Evolutionary conservation across 2,113 vertebrate genomes (phyloP), one percentile per base, ranked within the genome.

Genomic region (Cololabis saira): DNA sequence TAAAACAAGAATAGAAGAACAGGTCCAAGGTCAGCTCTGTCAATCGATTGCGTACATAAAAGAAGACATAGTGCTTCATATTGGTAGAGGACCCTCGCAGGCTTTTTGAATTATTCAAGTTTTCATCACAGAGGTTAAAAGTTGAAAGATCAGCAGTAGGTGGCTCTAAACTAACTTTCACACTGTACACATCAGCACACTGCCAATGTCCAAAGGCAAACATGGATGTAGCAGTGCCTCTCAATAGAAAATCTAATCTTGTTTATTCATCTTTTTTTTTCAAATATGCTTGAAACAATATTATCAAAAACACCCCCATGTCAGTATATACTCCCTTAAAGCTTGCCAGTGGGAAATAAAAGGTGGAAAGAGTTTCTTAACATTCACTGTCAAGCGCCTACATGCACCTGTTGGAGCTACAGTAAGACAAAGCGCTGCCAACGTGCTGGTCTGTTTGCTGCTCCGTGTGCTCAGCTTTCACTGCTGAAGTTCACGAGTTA

Each of bases 101-200:
- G 7, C 30, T 53, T 60, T 67, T 70, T 71, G 15, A 59, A 74
- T 78, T 48, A 83, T 83, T 82, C 53, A 52, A 2, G 17, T 69
- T 78, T 66, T 57, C 3, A 48, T 17, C 27, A 27, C 18, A 5
- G 0, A 52, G 62, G 65, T 74, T 68, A 53, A 65, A 5, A 63
- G 76, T 74, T 78, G 53, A 81, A 53, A 62, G 27, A 65, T 5
- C 2, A 15, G 22, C 8, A 8, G 17, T 12, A n/a, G n/a, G 33
- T 52, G 10, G 10, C 17, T 40, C 12, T 12, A 41, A 63, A 66
- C 30, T 24, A 41, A 58, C 27, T 53, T 37, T 17, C 17, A 44
- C 43, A 55, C 50, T 56, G 14, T 33, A 12, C 18, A 21, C 41
- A 37, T 5, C 2, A 24, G 37, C 22, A 12, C 12, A 22, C n/a